Base-by-base conservation (phyloP, 2,113 vertebrate genomes). In the Microtus oregoni region DNA sequence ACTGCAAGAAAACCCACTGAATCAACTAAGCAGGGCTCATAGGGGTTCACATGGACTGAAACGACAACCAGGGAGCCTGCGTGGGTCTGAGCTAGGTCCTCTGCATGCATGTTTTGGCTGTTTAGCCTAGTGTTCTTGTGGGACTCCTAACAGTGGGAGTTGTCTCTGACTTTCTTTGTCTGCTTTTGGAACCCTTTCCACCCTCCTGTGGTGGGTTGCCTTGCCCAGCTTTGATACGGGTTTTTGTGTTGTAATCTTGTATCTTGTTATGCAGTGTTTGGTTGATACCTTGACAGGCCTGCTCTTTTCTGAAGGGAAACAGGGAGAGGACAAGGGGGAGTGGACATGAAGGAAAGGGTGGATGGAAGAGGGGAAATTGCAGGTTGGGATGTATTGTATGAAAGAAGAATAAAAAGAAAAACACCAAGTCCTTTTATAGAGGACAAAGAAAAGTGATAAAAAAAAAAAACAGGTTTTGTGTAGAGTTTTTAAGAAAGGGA, bases 401-500 rank as follows among this genome's bases (percentile, higher is more conserved):
- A 38, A 8, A 20, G 15, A 38, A 38, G 7, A 72, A 72, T 72
- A 72, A n/a, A n/a, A 72, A 8, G 68, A 72, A 72, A 72, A 72
- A n/a, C 7, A 72, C 20, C 7, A 47, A 91, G 24, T 26, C 15
- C 5, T 85, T 90, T 14, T 92, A 15, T n/a, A 50, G 52, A 79
- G 15, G 70, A 19, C 68, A 81, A 10, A n/a, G 26, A 86, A 86
- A 26, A 35, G 30, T 15, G 63, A 58, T 52, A 1, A 12, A 50
- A 58, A 11, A 88, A 88, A 58, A 11, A 88, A 88, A 55, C 75
- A 90, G 65, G 78, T 19, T 15, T 94, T 92, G 58, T 58, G 58
- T 82, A 72, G 41, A 10, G 7, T 93, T 87, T 94, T 58, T 15
- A 38, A 88, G 91, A 38, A 90, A 91, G 89, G 41, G 58, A 68